Percentiles rank a stretch among this genome's conserved stretches.
Conservation (phyloP, 2,888 invertebrate genomes). For the Synergus gifuensis region DNA sequence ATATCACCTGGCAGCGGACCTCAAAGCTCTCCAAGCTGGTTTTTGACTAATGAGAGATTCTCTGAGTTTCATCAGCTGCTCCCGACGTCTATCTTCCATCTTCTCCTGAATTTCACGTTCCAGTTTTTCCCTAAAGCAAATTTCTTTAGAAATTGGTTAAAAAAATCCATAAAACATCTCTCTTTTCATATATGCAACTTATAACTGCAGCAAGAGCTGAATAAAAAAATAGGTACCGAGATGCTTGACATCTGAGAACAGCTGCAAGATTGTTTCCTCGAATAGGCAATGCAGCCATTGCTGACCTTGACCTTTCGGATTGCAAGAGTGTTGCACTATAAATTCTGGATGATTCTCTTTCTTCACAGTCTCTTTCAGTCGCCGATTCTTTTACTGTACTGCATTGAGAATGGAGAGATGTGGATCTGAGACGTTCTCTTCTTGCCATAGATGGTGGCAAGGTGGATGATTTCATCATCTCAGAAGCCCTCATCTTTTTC, state of each 20-base stretch:
- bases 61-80: slow-evolving; percentile 81
- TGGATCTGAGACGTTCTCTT: slow-evolving; percentile 78
- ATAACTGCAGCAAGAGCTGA: background rate
- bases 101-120: slow-evolving; percentile 82
- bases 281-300: slow-evolving; percentile 62
- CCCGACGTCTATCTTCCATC: slow-evolving; percentile 81
- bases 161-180: no score
- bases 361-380: slow-evolving; percentile 49
- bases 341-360: slow-evolving; percentile 41
- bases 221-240: slow-evolving; percentile 63
- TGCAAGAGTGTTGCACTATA: slow-evolving; percentile 60
- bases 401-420: slow-evolving; percentile 55
- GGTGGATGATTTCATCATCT: slow-evolving; percentile 83
- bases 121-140: slow-evolving; percentile 79
- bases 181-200: no score
- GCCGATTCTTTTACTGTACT: slow-evolving; percentile 54
- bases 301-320: slow-evolving; percentile 71
- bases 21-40: slow-evolving; percentile 86
- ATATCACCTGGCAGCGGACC: slow-evolving; percentile 71
- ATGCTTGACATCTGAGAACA: slow-evolving; percentile 79
- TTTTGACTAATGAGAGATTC: slow-evolving; percentile 82
- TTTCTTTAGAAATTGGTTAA: background rate
- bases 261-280: slow-evolving; percentile 82
- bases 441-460: slow-evolving; percentile 85
- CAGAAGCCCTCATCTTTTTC: slow-evolving; percentile 85